A percentile compares a stretch with the other conserved stretches of the same genome.
Conservation (phyloP, 2,797 vertebrate species). For the Toxotes lorentzi region DNA sequence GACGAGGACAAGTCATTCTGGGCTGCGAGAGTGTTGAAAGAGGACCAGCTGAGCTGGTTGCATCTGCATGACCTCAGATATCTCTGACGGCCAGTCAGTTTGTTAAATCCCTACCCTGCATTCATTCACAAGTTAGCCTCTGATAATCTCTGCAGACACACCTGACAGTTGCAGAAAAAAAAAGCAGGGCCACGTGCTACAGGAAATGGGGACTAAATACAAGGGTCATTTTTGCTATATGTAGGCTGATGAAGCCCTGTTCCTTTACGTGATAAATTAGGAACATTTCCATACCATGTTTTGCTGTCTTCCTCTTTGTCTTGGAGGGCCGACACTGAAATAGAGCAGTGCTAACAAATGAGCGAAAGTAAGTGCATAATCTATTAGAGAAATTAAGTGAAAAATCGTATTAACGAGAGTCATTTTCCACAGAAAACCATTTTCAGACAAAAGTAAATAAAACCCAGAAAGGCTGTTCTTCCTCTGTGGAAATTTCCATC, state of each 20-base stretch:
- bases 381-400: too few relatives aligned
- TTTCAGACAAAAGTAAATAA: neutral
- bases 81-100: constrained; percentile 7
- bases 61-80: constrained; percentile 53
- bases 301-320: neutral
- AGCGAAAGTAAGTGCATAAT: neutral
- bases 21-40: constrained; percentile 25
- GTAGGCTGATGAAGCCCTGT: neutral
- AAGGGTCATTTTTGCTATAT: neutral
- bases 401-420: too few relatives aligned
- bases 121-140: constrained; percentile 61
- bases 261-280: neutral
- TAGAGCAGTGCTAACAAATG: neutral
- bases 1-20: constrained; percentile 1
- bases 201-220: neutral
- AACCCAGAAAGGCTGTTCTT: neutral
- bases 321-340: neutral
- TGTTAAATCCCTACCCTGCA: constrained; percentile 30
- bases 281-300: neutral
- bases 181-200: neutral
- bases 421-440: neutral
- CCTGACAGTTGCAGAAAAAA: constrained; percentile 9
- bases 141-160: constrained; percentile 37
- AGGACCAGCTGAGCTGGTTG: constrained; percentile 15
- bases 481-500: neutral